A percentile compares a stretch with the other conserved stretches of the same genome.
phyloP scores from a whole-genome alignment of 2,888 invertebrate genomes.

The Campoplex capitator region DNA sequence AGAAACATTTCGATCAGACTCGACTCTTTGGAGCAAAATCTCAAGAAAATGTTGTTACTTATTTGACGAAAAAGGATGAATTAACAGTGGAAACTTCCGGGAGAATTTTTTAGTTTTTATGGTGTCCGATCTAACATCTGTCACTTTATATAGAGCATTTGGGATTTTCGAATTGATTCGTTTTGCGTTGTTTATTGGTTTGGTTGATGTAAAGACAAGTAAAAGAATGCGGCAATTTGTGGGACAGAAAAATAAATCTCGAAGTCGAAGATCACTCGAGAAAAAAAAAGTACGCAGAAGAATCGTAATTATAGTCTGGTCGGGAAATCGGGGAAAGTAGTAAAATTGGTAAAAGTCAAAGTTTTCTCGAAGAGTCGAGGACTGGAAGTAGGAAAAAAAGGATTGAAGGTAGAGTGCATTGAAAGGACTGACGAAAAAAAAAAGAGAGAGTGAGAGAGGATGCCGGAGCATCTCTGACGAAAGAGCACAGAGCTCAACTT shows the following conservation, averaged over 20 bases:
- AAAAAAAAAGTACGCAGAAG: slow-evolving; percentile 1
- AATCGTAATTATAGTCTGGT: slow-evolving; percentile 8
- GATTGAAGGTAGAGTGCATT: background rate
- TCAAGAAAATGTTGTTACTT: background rate
- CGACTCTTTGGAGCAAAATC: slow-evolving; percentile 11
- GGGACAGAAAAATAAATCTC: background rate
- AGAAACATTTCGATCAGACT: slow-evolving; percentile 76
- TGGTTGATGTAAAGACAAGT: background rate
- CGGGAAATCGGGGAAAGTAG: slow-evolving; percentile 11
- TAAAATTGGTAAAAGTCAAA: slow-evolving; percentile 44
- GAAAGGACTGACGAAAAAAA: background rate
- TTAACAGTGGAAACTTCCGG: background rate
- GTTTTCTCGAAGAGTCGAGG: slow-evolving; percentile 33
- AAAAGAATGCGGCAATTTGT: background rate
- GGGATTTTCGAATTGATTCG: background rate
- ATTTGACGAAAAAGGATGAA: background rate
- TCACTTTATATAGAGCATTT: background rate
- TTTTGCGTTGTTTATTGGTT: background rate
- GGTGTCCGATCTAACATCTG: background rate
- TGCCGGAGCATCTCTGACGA: slow-evolving; percentile 55
- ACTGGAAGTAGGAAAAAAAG: slow-evolving; percentile 3
- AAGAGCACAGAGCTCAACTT: slow-evolving; percentile 60
- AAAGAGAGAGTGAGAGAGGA: background rate
- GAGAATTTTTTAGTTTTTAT: background rate
- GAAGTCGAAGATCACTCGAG: background rate